Base-by-base conservation (phyloP, 2,113 vertebrate genomes). In the Urocolius indicus region DNA sequence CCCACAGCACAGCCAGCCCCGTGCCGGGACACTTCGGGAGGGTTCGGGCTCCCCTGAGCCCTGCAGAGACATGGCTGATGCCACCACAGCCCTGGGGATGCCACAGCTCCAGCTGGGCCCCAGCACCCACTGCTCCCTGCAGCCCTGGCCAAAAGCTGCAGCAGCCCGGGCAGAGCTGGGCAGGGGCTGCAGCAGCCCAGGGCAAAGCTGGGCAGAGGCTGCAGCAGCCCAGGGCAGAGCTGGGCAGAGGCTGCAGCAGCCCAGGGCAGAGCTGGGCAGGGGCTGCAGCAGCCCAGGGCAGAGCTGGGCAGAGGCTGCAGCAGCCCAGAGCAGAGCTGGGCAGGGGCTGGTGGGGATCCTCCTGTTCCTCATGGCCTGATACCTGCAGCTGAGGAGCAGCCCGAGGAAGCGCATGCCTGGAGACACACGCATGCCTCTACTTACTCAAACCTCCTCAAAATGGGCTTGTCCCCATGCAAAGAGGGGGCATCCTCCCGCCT, bases 361-460 rank as follows among this genome's bases (percentile, higher is more conserved):
- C 72, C 59, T 80, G 85, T 63, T 88, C 82, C 67, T 86, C 55
- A 26, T 8, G 22, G 43, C 65, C 59, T 45, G 34, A 58, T 2
- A 3, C 45, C 49, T 75, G 34, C 5, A 6, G 79, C 54, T 0
- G 0, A 66, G 74, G 13, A 3, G 71, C 0, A 1, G 59, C 65
- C 71, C 1, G 10, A 93, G 84, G 74, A 94, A 93, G 90, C 7
- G 9, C 89, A 91, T 11, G 58, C 84, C 95, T 92, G 72, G 89
- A 84, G 90, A 93, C 94, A 95, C 93, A 87, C 83, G 10, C 93
- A 90, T 94, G 84, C 96, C 97, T 89, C 95, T 99, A 99, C 99
- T 99, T 99, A 99, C 99, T 98, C 95, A 96, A 99, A 99, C 96
- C 84, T 99, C 97, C 95, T 99, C 96, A 99, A 98, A 97, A 99